Base-by-base conservation (phyloP, 2,113 vertebrate species). In the Etheostoma spectabile region DNA sequence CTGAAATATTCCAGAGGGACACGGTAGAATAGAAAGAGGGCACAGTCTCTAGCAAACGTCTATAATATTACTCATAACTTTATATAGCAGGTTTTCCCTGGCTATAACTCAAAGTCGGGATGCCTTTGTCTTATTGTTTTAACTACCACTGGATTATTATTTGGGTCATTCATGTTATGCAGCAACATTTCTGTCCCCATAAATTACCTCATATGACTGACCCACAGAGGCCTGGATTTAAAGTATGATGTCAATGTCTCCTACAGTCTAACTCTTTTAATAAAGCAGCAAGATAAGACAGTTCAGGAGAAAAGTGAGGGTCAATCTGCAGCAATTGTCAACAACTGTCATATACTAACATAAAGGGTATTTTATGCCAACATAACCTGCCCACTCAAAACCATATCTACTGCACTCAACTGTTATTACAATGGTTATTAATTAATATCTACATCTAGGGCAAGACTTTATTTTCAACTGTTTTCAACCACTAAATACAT, bases 1-100 rank as follows among this genome's bases (percentile, higher is more conserved):
- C 98, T 99, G 91, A 88, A 84, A 89, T 21, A 81, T 85, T 79
- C 91, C 93, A 51, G 93, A 14, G 8, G 38, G 8, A 35, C 22
- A 2, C 51, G 13, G 6, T 5, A 19, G 24, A 51, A 27, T 3
- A 61, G 27, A 82, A 53, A 61, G 52, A 27, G 35, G 16, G 15
- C 7, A 45, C 13, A 52, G 33, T 30, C 64, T 66, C 15, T 11
- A 35, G 45, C 33, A 13, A 77, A 80, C 22, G 21, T 55, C 5
- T 5, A 35, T 2, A 48, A 51, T 48, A 68, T 67, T 46, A 13
- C 15, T 30, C 33, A 57, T 13, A 59, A 64, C 6, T 21, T 24
- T 1, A 73, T 33, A 12, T 14, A 51, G 16, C 38, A 42, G 38
- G 38, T 42, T 42, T 11, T 42, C 8, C 10, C 10, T 42, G 38